Base-by-base conservation (phyloP, 2,113 vertebrate species). In the Odobenus rosmarus region DNA sequence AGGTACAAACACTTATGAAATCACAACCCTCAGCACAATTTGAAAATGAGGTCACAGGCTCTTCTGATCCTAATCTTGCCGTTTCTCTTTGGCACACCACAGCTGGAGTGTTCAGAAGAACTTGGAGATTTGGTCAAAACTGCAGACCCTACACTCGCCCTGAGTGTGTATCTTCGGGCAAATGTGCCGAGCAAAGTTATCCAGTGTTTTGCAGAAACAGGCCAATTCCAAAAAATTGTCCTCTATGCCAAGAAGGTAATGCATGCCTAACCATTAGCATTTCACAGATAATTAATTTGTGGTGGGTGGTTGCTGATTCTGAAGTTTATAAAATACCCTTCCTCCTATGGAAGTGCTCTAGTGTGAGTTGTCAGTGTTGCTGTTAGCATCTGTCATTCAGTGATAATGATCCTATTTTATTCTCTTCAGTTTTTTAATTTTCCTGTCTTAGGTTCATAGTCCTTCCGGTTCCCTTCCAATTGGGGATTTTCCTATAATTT, bases 131-230 rank as follows among this genome's bases (percentile, higher is more conserved):
- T 99, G 98, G 99, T 99, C 95, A 99, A 99, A 98, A 97, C 99
- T 0, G 98, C 99, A 8, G 99, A 99, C 90, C 99, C 99, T 79
- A 99, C 99, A 33, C 99, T 99, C 2, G 99, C 99, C 23, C 99
- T 99, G 88, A 99, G 99, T 12, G 99, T 99, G 83, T 99, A 99
- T 97, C 99, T 99, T 98, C 99, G 99, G 86, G 99, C 99, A 46
- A 99, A 99, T 67, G 99, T 99, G 95, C 99, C 99, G 95, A 99
- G 98, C 98, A 99, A 99, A 98, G 99, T 99, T 94, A 99, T 99
- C 96, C 99, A 99, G 98, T 99, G 99, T 98, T 99, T 99, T 96
- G 99, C 99, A 93, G 99, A 99, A 98, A 99, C 99, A 0, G 99
- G 99, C 55, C 99, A 99, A 92, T 99, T 99, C 98, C 99, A 99